A percentile compares a stretch with the other conserved stretches of the same genome.
phyloP scores from a whole-genome alignment of 2,797 vertebrate genomes.

The Enoplosus armatus region DNA sequence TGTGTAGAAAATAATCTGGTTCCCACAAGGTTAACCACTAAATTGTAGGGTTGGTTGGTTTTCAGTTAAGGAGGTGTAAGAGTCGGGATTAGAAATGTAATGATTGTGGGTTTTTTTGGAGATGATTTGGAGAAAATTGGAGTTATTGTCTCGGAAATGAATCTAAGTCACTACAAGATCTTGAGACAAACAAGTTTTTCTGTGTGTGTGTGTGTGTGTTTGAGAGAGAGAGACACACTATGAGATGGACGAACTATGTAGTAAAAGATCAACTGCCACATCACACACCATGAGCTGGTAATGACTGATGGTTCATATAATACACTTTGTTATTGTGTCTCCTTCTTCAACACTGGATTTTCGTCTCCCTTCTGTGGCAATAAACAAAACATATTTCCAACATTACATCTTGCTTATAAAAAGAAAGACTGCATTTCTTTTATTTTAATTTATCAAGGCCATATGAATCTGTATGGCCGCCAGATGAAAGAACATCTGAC shows the following conservation, averaged over 20 bases:
- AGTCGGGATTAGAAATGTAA: neutral
- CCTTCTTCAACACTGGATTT: neutral
- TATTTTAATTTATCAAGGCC: neutral
- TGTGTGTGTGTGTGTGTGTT: neutral
- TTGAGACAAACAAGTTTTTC: neutral
- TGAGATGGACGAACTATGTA: neutral
- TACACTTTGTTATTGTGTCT: neutral
- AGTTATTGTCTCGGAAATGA: neutral
- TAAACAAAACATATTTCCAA: slow-evolving; percentile 1
- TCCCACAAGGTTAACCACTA: slow-evolving; percentile 10
- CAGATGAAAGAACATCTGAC: slow-evolving; percentile 48
- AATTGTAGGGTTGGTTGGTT: neutral
- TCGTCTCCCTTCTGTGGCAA: neutral
- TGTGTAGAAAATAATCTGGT: neutral
- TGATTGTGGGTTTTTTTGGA: neutral
- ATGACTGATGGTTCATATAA: neutral
- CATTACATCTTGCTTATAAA: neutral
- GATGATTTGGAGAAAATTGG: too few species aligned
- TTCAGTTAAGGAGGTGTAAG: neutral
- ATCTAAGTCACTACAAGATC: neutral
- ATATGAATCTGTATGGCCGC: slow-evolving; percentile 21
- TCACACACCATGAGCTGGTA: neutral
- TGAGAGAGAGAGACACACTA: neutral
- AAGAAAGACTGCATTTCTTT: neutral
- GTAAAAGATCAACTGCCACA: slow-evolving; percentile 4